A percentile compares a stretch with the other conserved stretches of the same genome.
phyloP scores from a whole-genome alignment of 2,797 vertebrate genomes.

The Macrochelys suwanniensis region DNA sequence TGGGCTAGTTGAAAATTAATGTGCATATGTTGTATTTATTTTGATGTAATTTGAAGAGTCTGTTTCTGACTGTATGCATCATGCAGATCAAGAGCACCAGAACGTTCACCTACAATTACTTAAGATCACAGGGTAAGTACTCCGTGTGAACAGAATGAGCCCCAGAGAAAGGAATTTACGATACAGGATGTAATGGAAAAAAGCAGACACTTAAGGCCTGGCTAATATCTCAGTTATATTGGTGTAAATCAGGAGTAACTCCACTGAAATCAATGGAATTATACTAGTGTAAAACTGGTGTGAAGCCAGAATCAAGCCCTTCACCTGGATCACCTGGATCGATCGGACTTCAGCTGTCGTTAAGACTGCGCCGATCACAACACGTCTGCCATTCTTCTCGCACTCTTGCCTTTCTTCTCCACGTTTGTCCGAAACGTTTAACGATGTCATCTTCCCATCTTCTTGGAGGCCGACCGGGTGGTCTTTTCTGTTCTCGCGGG shows the following conservation, averaged over 20 bases:
- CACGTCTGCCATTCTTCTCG: no score
- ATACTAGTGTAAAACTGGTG: not conserved
- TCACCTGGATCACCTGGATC: no score
- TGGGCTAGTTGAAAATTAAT: not conserved
- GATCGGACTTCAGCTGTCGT: no score
- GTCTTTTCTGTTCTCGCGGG: no score
- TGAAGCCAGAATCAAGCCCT: not conserved
- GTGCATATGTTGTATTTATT: not conserved
- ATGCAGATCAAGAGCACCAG: not conserved
- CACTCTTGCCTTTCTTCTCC: no score
- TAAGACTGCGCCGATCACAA: no score
- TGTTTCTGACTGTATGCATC: rapidly evolving
- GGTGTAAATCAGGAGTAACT: not conserved
- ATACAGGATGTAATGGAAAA: rapidly evolving
- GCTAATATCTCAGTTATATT: not conserved
- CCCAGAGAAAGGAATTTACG: not conserved
- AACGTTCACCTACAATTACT: rapidly evolving
- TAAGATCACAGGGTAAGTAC: not conserved
- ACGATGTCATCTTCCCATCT: no score
- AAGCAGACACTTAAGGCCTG: not conserved
- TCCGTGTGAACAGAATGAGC: not conserved
- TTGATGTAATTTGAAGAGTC: not conserved
- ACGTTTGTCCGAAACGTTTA: no score
- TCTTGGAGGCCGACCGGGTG: no score
- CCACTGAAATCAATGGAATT: rapidly evolving